These are phyloP conservation scores for Steinernema hermaphroditum DNA, from an alignment of 2,888 invertebrate species.

Conservation along the genomic window DNA sequence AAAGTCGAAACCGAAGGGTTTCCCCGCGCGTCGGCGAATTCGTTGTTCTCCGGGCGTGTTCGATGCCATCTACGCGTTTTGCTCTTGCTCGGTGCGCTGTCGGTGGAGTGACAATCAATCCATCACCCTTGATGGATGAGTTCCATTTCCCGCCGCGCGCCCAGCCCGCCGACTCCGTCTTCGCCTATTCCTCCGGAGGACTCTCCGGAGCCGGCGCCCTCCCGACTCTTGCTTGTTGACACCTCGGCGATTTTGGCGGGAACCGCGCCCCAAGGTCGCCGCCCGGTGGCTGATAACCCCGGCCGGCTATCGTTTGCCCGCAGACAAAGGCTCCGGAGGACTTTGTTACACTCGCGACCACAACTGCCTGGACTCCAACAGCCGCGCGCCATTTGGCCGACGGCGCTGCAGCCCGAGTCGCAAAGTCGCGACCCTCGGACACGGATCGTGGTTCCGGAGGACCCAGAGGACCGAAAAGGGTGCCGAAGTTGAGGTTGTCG, in stretches of 20 bases:
- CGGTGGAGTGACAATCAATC: constrained; percentile 27
- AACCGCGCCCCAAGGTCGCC: neutral
- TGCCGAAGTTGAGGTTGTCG: neutral
- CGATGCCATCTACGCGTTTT: neutral
- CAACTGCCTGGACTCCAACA: constrained; percentile 1
- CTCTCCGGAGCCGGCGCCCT: neutral
- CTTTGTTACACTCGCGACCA: constrained; percentile 21
- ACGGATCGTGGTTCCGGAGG: neutral
- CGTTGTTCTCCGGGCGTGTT: constrained; percentile 17
- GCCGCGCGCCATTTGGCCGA: constrained; percentile 28
- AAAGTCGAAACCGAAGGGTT: too few species aligned
- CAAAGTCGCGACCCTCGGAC: constrained; percentile 2
- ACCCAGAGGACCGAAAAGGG: neutral
- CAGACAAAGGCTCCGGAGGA: constrained; percentile 2
- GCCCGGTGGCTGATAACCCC: neutral
- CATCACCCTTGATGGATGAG: constrained; percentile 27
- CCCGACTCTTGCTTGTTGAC: constrained; percentile 15
- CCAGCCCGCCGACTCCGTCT: neutral
- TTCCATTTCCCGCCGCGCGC: constrained; percentile 30
- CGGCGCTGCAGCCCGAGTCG: neutral
- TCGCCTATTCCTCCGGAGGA: neutral
- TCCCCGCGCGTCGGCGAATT: constrained; percentile 6
- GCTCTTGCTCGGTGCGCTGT: constrained; percentile 23
- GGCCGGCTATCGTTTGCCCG: neutral
- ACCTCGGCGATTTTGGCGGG: constrained; percentile 6